These are phyloP conservation scores for Ormyrus nitidulus DNA, from an alignment of 2,888 invertebrate species.

Conservation along the genomic window DNA sequence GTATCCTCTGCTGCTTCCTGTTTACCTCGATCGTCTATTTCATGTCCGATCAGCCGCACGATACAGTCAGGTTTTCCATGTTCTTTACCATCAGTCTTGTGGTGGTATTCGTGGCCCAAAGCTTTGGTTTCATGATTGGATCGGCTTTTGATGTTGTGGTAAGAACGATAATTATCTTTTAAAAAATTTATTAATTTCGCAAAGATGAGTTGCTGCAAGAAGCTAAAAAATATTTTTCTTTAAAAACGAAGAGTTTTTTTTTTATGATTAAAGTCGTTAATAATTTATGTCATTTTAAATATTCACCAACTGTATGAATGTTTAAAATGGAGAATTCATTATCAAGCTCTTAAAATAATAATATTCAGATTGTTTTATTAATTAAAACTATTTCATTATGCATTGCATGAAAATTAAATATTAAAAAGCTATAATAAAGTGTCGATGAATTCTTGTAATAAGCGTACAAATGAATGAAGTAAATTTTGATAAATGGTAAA, in stretches of 20 bases:
- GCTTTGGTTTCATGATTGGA: constrained; percentile 93
- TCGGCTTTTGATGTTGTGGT: constrained; percentile 91
- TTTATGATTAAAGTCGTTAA: not conserved
- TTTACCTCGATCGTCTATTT: constrained; percentile 88
- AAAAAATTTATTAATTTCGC: too few species aligned
- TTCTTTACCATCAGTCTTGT: constrained; percentile 89
- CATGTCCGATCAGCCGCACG: constrained; percentile 93
- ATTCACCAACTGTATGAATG: too few species aligned
- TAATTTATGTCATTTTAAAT: too few species aligned
- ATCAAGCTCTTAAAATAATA: too few species aligned
- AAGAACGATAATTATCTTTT: constrained; percentile 72
- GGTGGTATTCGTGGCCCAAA: constrained; percentile 93
- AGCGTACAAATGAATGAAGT: too few species aligned
- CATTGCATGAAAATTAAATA: too few species aligned
- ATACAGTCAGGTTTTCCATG: constrained; percentile 87
- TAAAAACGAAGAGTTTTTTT: constrained; percentile 1
- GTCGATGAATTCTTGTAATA: too few species aligned
- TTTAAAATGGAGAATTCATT: too few species aligned
- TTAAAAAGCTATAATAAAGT: too few species aligned
- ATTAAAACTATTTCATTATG: too few species aligned
- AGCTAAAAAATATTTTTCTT: not conserved
- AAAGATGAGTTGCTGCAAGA: not conserved
- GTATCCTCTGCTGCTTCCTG: constrained; percentile 83
- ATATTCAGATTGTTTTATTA: too few species aligned
- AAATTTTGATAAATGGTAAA: too few species aligned